Conservation (phyloP, 2,888 invertebrate genomes). For the Drosophila pseudotalamancana region DNA sequence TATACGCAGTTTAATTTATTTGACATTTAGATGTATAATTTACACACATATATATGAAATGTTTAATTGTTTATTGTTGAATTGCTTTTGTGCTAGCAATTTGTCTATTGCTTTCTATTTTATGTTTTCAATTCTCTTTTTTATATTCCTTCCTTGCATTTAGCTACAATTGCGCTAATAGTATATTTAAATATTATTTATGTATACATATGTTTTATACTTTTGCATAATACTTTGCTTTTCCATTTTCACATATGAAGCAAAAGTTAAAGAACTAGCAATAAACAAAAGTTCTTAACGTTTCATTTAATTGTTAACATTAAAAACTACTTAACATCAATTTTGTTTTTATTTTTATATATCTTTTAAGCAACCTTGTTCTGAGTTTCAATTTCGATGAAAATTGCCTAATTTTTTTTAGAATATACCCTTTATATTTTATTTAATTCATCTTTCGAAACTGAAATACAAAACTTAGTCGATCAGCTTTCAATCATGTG, state of each 20-base stretch:
- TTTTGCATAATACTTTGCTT: slow-evolving; percentile 72
- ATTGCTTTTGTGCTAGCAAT: slow-evolving; percentile 49
- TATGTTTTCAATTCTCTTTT: neutral
- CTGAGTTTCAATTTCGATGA: neutral
- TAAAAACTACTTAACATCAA: slow-evolving; percentile 63
- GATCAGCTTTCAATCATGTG: slow-evolving; percentile 26
- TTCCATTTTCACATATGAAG: slow-evolving; percentile 47
- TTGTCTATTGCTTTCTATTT: slow-evolving; percentile 31
- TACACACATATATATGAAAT: slow-evolving; percentile 5
- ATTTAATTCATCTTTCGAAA: too few species aligned
- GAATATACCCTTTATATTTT: neutral
- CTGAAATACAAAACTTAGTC: slow-evolving; percentile 5
- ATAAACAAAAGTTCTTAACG: slow-evolving; percentile 61
- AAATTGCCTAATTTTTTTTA: neutral
- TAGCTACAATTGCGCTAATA: slow-evolving; percentile 56
- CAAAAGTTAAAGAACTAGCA: slow-evolving; percentile 62
- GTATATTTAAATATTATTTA: slow-evolving; percentile 46
- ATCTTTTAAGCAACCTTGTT: neutral
- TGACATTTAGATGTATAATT: slow-evolving; percentile 51
- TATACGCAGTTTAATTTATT: slow-evolving; percentile 33
- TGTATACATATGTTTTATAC: slow-evolving; percentile 56
- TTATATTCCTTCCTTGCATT: slow-evolving; percentile 1
- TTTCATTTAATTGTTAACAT: slow-evolving; percentile 26
- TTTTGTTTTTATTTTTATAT: slow-evolving; percentile 18
- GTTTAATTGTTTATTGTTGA: slow-evolving; percentile 23